A percentile compares a stretch with the other conserved stretches of the same genome.
These are phyloP conservation scores for Anolis sagrei DNA, from an alignment of 2,113 vertebrate species.

Conservation along the genomic window DNA sequence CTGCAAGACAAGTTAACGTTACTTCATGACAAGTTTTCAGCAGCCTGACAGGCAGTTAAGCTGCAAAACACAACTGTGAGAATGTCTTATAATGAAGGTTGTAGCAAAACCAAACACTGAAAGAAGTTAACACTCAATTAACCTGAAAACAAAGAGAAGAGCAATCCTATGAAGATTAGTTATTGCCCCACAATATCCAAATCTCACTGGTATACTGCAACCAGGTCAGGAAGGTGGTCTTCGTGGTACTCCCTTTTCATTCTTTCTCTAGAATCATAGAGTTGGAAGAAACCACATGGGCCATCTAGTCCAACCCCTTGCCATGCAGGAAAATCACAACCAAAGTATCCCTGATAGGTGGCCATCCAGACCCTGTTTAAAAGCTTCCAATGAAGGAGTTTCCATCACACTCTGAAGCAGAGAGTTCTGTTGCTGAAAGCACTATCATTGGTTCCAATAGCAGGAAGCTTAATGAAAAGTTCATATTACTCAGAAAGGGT, in stretches of 20 bases:
- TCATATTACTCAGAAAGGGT: too few relatives aligned
- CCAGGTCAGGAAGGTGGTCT: not conserved
- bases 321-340: too few relatives aligned
- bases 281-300: too few relatives aligned
- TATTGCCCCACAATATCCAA: not conserved
- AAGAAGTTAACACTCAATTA: not conserved
- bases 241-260: not conserved
- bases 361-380: too few relatives aligned
- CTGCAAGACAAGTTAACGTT: conserved; percentile 31
- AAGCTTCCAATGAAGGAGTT: too few relatives aligned
- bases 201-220: not conserved
- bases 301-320: too few relatives aligned
- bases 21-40: conserved; percentile 38
- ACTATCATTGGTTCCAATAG: not conserved
- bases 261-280: not conserved
- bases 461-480: not conserved
- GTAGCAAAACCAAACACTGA: not conserved
- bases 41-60: not conserved
- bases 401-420: too few relatives aligned
- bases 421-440: too few relatives aligned
- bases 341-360: too few relatives aligned
- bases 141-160: not conserved
- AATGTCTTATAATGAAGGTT: not conserved
- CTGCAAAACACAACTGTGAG: conserved; percentile 30
- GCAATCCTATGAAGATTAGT: not conserved